Conservation (phyloP, 92 coral and sea anemone species). For the Porites divaricata region DNA sequence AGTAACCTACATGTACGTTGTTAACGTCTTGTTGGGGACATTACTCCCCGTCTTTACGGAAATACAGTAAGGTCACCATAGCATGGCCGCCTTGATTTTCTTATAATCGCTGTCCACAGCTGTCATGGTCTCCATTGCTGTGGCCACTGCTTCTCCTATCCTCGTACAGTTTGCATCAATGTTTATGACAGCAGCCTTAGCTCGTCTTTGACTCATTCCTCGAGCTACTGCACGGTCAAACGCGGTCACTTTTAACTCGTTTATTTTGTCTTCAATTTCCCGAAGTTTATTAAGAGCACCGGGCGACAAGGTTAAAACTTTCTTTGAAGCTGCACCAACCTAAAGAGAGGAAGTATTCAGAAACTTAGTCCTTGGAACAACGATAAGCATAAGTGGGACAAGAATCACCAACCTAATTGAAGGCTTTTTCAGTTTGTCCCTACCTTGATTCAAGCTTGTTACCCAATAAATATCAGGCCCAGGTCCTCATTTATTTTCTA, state of each 20-base stretch:
- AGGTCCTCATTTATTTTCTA: no score
- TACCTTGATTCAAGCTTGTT: no score
- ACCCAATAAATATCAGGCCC: no score
- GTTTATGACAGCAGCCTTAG: constrained; percentile 81
- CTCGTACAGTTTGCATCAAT: constrained; percentile 86
- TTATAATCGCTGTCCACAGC: constrained; percentile 94
- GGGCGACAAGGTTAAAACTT: constrained; percentile 76
- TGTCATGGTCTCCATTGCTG: constrained; percentile 95
- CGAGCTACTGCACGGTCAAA: constrained; percentile 78
- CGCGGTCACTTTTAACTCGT: constrained; percentile 68
- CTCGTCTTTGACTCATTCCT: constrained; percentile 78
- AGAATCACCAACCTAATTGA: no score
- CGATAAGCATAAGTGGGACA: no score
- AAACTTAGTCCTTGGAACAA: no score
- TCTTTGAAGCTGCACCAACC: constrained; percentile 87
- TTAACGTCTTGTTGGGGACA: no score
- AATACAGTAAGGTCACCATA: constrained; percentile 59
- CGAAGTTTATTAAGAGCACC: constrained; percentile 85
- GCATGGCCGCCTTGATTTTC: constrained; percentile 97
- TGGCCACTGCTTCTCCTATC: constrained; percentile 75
- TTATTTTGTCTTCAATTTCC: constrained; percentile 74
- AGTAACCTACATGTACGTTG: no score
- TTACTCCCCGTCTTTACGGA: background rate
- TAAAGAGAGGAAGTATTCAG: constrained; percentile 30
- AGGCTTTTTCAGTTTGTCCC: no score